phyloP scores from a whole-genome alignment of 35 echinoderm and acorn worm genomes.

The Heliocidaris erythrogramma region DNA sequence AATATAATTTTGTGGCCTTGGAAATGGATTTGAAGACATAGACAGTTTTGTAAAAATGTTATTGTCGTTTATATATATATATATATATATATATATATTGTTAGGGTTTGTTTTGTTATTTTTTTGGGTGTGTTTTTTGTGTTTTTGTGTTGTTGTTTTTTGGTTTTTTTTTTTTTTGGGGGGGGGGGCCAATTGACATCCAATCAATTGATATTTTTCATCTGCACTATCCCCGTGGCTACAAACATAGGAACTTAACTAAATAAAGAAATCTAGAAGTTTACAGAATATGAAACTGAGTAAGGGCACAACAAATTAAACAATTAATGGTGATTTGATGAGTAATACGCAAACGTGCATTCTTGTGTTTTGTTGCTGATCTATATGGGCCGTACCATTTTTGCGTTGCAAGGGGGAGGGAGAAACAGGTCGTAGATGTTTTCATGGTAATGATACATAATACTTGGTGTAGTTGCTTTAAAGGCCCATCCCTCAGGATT shows the following conservation, averaged over 20 bases:
- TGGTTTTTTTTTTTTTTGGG: too few relatives aligned
- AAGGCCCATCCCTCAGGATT: too few relatives aligned
- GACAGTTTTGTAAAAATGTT: not conserved
- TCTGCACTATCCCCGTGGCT: not conserved
- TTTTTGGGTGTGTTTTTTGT: too few relatives aligned
- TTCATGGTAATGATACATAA: too few relatives aligned
- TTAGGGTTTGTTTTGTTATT: too few relatives aligned
- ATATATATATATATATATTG: too few relatives aligned
- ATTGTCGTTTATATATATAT: not conserved
- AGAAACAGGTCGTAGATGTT: too few relatives aligned
- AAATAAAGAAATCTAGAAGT: not conserved
- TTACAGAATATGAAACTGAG: not conserved
- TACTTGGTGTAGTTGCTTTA: too few relatives aligned
- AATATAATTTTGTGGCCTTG: constrained; percentile 11
- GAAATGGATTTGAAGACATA: not conserved
- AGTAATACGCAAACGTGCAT: not conserved
- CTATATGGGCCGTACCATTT: not conserved
- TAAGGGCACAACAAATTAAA: not conserved
- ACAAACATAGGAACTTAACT: not conserved
- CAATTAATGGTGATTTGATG: not conserved
- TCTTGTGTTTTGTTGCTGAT: not conserved
- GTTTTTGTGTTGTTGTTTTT: too few relatives aligned
- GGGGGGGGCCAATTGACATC: not conserved
- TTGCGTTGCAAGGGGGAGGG: not conserved
- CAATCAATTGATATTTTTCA: not conserved